phyloP scores from a whole-genome alignment of 2,113 vertebrate genomes.

The Nycticryphes semicollaris region DNA sequence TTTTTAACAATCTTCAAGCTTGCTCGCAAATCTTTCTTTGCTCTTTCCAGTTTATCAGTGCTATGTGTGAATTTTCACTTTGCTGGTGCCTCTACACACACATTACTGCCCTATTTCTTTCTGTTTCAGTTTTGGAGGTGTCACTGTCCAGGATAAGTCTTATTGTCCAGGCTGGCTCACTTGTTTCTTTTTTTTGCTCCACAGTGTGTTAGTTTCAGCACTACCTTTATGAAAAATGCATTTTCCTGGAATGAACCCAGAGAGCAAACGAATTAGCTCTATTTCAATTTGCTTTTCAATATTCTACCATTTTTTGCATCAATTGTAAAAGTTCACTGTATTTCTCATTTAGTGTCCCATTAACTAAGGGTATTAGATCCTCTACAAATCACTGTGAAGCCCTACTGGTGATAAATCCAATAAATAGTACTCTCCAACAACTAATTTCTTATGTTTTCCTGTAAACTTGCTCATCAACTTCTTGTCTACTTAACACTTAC shows the following conservation, averaged over 20 bases:
- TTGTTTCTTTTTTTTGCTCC: not conserved
- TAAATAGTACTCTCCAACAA: not conserved
- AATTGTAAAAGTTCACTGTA: not conserved
- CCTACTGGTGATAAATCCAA: not conserved
- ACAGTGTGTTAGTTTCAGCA: not conserved
- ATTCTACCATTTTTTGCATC: not conserved
- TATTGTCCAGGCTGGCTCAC: not conserved
- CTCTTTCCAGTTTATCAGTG: not conserved
- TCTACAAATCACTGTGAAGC: not conserved
- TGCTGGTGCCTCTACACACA: not conserved
- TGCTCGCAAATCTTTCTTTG: not conserved
- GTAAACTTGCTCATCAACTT: not conserved
- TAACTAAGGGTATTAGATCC: not conserved
- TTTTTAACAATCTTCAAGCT: not conserved
- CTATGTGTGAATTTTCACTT: not conserved
- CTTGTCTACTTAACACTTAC: not conserved
- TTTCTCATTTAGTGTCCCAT: not conserved
- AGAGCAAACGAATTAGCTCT: not conserved
- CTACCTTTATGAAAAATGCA: not conserved
- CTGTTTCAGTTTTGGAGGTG: not conserved
- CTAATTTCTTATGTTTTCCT: not conserved
- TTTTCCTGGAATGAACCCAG: not conserved
- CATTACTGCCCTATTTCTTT: not conserved
- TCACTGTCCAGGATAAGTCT: not conserved
- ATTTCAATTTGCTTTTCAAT: not conserved